A percentile compares a stretch with the other conserved stretches of the same genome.
These are phyloP conservation scores for Cinara cedri DNA, from an alignment of 2,888 invertebrate species.

Conservation along the genomic window DNA sequence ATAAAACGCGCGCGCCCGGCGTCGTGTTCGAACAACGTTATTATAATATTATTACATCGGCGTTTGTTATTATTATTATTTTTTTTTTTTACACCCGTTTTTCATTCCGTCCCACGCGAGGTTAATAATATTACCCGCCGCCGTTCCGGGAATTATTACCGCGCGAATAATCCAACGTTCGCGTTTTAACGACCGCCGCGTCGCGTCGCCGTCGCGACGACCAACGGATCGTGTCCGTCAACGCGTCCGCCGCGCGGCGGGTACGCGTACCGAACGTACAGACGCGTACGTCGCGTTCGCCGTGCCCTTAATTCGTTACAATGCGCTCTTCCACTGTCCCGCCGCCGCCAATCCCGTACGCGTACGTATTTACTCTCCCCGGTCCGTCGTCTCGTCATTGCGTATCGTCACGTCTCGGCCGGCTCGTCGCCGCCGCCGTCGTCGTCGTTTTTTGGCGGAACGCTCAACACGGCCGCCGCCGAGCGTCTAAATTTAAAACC, in stretches of 20 bases:
- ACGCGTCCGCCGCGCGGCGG: not conserved
- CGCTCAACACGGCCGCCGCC: not conserved
- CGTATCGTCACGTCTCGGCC: not conserved
- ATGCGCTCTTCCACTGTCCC: too few species aligned
- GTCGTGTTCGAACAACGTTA: not conserved
- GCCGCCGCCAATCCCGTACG: too few species aligned
- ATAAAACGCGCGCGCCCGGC: too few species aligned
- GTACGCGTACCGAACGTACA: too few species aligned
- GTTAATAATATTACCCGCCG: not conserved
- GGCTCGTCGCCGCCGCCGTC: not conserved
- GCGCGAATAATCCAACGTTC: not conserved
- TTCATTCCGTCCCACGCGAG: not conserved
- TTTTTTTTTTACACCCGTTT: not conserved
- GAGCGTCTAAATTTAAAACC: slow-evolving; percentile 41
- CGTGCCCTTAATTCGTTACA: too few species aligned
- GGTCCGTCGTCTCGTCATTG: too few species aligned
- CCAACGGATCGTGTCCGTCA: slow-evolving; percentile 26
- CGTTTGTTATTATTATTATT: not conserved
- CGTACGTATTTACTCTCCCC: too few species aligned
- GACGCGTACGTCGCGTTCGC: not conserved
- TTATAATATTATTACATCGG: not conserved
- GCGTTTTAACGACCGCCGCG: slow-evolving; percentile 4
- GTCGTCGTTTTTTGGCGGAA: too few species aligned
- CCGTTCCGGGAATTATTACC: not conserved
- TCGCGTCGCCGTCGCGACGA: not conserved